These are phyloP conservation scores for Pipa parva DNA, from an alignment of 2,113 vertebrate genomes.

Conservation along the genomic window DNA sequence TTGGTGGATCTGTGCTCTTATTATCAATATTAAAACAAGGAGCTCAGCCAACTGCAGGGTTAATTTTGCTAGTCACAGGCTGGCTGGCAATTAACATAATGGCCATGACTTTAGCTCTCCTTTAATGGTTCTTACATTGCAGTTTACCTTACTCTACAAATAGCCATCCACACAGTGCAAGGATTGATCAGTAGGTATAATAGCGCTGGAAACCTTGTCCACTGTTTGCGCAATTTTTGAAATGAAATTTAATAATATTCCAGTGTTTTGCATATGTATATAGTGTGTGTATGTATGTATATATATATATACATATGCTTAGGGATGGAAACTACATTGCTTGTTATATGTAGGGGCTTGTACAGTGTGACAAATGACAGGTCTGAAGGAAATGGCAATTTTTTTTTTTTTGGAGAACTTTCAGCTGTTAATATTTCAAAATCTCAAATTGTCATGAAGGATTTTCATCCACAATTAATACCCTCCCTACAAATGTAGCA, in stretches of 20 bases:
- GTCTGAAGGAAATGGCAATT: conserved; percentile 4
- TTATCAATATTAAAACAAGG: too few relatives aligned
- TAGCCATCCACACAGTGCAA: conserved; percentile 19
- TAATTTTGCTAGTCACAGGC: too few relatives aligned
- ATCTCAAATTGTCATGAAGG: conserved; percentile 37
- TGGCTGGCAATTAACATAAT: conserved; percentile 6
- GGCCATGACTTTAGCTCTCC: background rate
- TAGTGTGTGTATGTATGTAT: too few relatives aligned
- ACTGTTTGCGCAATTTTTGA: conserved; percentile 9
- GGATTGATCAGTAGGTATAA: conserved; percentile 18
- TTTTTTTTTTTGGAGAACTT: conserved; percentile 17
- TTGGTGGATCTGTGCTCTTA: too few relatives aligned
- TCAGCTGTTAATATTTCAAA: conserved; percentile 25
- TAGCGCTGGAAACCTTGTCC: conserved; percentile 22
- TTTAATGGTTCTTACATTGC: background rate
- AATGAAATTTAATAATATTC: conserved; percentile 41
- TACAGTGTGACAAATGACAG: conserved; percentile 27
- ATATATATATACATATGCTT: too few relatives aligned
- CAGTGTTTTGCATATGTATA: conserved; percentile 43
- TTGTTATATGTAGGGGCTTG: conserved; percentile 39
- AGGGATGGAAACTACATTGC: conserved; percentile 34
- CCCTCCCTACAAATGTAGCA: too few relatives aligned
- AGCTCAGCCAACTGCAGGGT: too few relatives aligned
- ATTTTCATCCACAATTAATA: conserved; percentile 32
- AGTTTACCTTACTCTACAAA: background rate